Conservation (phyloP, 2,888 invertebrate genomes). For the Drosophila emarginata region DNA sequence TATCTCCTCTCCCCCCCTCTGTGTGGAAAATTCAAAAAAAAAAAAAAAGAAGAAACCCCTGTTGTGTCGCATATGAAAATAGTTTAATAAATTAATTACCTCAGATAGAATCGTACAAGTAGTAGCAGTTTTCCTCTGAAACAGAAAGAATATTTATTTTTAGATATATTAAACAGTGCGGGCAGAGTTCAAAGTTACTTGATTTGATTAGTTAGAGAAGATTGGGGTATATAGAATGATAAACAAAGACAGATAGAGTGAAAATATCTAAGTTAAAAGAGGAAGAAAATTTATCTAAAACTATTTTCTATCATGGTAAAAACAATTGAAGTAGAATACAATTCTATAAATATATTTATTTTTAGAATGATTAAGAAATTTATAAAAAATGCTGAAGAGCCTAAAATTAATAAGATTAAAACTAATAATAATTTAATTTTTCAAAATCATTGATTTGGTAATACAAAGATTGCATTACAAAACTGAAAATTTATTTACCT, state of each 20-base stretch:
- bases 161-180: conserved; percentile 23
- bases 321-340: too few species aligned
- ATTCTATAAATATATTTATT: too few species aligned
- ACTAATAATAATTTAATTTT: too few species aligned
- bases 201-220: conserved; percentile 14
- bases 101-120: conserved; percentile 51
- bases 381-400: too few species aligned
- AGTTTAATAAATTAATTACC: conserved; percentile 66
- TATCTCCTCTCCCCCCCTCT: neutral
- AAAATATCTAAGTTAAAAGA: too few species aligned
- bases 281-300: too few species aligned
- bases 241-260: neutral
- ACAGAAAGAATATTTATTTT: conserved; percentile 24
- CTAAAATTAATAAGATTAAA: too few species aligned
- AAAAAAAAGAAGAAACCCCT: conserved; percentile 5
- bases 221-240: neutral
- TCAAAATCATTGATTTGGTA: too few species aligned
- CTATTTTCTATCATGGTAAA: too few species aligned
- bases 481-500: too few species aligned
- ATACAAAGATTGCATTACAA: too few species aligned
- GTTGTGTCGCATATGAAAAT: conserved; percentile 45
- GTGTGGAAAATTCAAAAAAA: neutral
- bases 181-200: conserved; percentile 37
- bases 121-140: conserved; percentile 1
- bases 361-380: too few species aligned